Evolutionary conservation across 2,113 vertebrate genomes (phyloP).

Genomic region (Nipponia nippon): DNA sequence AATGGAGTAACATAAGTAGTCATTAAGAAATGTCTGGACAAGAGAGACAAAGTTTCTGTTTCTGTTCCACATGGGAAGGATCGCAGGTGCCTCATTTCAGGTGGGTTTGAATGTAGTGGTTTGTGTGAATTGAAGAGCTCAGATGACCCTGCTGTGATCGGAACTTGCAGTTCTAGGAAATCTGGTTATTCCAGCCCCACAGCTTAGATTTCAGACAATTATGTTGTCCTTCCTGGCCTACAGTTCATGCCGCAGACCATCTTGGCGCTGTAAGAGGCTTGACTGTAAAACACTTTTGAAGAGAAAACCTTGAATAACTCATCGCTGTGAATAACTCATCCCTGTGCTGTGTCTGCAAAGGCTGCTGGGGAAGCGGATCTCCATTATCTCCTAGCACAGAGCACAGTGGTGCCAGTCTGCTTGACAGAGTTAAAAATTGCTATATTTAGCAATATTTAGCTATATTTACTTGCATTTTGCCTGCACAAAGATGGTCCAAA

Average conservation of each 20-base stretch:
- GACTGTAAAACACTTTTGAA: neutral
- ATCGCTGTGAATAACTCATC: neutral
- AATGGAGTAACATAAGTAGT: neutral
- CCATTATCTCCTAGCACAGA: neutral
- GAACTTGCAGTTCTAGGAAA: neutral
- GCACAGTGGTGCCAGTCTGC: neutral
- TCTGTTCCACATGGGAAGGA: neutral
- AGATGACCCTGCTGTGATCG: neutral
- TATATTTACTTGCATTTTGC: neutral
- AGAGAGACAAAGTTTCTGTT: neutral
- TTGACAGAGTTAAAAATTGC: neutral
- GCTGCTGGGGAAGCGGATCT: neutral
- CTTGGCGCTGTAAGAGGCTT: neutral
- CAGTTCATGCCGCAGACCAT: neutral
- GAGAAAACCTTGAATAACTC: neutral
- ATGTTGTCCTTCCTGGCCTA: neutral
- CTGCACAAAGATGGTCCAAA: neutral
- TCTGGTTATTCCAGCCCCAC: neutral
- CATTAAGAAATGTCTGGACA: neutral
- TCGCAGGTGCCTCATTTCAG: rapidly evolving
- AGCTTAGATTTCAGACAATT: neutral
- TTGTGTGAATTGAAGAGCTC: neutral
- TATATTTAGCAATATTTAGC: neutral
- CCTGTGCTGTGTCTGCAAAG: neutral
- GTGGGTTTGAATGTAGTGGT: neutral